phyloP scores from a whole-genome alignment of 2,888 invertebrate genomes.

The Eurytoma californica region DNA sequence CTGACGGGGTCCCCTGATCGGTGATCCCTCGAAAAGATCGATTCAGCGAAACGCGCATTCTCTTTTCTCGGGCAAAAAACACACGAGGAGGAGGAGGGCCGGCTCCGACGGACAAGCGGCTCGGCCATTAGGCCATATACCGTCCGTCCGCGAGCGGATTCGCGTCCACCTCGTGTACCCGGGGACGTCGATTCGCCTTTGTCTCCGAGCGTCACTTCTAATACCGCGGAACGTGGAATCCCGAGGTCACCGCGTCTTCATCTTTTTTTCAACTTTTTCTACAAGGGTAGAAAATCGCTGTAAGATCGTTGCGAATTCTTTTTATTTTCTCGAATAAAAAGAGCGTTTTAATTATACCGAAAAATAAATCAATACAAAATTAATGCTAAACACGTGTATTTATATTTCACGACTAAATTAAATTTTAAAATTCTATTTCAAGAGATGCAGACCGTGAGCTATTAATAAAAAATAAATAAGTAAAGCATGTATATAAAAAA shows the following conservation, averaged over 20 bases:
- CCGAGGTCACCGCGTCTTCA: conserved; percentile 44
- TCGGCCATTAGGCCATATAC: conserved; percentile 12
- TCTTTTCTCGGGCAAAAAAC: conserved; percentile 30
- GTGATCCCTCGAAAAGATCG: conserved; percentile 54
- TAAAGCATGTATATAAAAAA: too few relatives aligned
- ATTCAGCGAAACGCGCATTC: conserved; percentile 54
- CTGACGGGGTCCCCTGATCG: conserved; percentile 35
- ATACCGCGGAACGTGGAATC: conserved; percentile 48
- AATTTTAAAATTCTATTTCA: too few relatives aligned
- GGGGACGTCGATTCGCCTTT: conserved; percentile 49
- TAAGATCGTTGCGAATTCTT: too few relatives aligned
- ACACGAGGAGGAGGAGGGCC: background rate
- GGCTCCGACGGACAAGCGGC: background rate
- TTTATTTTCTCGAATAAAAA: too few relatives aligned
- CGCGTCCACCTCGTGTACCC: conserved; percentile 1
- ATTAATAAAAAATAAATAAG: too few relatives aligned
- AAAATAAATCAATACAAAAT: too few relatives aligned
- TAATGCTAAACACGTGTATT: too few relatives aligned
- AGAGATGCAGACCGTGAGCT: too few relatives aligned
- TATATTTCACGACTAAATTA: too few relatives aligned
- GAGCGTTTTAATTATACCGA: too few relatives aligned
- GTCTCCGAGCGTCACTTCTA: conserved; percentile 49
- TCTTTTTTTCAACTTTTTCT: background rate
- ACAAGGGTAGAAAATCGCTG: background rate
- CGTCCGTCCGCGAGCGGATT: background rate